Evolutionary conservation across 53 echinoderm and acorn worm genomes (phyloP).

Genomic region (Arbacia lixula): DNA sequence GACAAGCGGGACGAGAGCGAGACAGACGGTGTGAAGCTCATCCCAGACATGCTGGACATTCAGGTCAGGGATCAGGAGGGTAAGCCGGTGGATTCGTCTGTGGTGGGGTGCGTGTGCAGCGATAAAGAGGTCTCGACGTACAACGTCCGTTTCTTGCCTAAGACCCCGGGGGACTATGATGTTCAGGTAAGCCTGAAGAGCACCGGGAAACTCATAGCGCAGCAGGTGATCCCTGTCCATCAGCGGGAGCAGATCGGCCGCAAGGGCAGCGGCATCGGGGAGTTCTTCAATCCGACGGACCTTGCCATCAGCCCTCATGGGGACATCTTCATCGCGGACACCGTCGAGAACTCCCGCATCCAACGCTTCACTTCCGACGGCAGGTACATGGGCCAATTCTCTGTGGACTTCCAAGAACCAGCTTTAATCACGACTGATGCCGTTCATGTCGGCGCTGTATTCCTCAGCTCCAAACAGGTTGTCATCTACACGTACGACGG

Average conservation of each 20-base stretch:
- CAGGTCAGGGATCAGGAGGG: conserved; percentile 67
- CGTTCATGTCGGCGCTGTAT: conserved; percentile 65
- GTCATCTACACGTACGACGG: conserved; percentile 75
- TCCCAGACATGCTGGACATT: conserved; percentile 80
- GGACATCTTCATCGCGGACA: conserved; percentile 86
- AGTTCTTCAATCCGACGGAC: conserved; percentile 85
- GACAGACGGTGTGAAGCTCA: conserved; percentile 63
- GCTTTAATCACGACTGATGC: conserved; percentile 71
- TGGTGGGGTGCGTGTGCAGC: conserved; percentile 67
- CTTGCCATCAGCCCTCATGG: conserved; percentile 71
- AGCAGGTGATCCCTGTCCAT: conserved; percentile 76
- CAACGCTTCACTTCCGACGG: conserved; percentile 82
- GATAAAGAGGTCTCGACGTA: conserved; percentile 71
- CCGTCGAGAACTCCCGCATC: conserved; percentile 88
- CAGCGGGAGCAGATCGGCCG: conserved; percentile 87
- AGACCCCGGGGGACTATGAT: conserved; percentile 74
- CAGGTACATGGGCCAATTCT: conserved; percentile 64
- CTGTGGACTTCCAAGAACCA: conserved; percentile 79
- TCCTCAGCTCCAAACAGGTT: conserved; percentile 74
- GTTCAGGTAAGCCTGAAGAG: conserved; percentile 65
- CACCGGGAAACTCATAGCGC: conserved; percentile 54
- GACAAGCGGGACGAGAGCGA: conserved; percentile 59
- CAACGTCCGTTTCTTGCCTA: conserved; percentile 78
- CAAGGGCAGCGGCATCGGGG: conserved; percentile 67
- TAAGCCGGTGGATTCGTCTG: conserved; percentile 66